Evolutionary conservation across 2,888 invertebrate genomes (phyloP), one percentile per base, ranked within the genome.

Genomic region (Euzophera pinguis): DNA sequence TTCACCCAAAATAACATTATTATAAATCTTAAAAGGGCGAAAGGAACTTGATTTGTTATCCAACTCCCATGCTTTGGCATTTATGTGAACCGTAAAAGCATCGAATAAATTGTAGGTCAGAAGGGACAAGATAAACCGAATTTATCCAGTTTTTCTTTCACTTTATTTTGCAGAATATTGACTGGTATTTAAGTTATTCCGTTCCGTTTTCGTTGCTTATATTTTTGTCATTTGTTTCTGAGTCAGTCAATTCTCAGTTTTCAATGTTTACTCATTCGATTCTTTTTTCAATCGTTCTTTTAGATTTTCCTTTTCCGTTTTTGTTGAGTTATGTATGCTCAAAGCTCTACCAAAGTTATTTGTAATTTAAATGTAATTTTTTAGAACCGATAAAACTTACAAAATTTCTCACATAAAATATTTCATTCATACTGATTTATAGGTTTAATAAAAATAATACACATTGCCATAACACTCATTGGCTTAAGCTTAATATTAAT

Each of bases 31-130:
- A 62, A 69, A 66, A 69, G 55, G 64, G 64, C 61, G 69, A 76
- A 80, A 75, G 59, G 73, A 78, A 81, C 81, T 84, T 84, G 81
- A 87, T 84, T 86, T 84, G 78, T 72, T 73, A 82, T 71, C 78
- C 76, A 73, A 81, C 77, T 81, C 81, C 75, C 75, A 79, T 85
- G 82, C 85, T 87, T 87, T 85, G 84, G 83, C 84, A 79, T 87
- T 87, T 87, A 81, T 86, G 80, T 86, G 85, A 84, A 83, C 81
- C 86, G 86, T 85, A 81, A 87, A 87, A 83, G 79, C 84, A 83
- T 81, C 81, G 82, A 85, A 86, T 87, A 85, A 87, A 88, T 87
- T 86, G 86, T 88, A 83, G 85, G 88, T 87, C 88, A 84, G 82
- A 84, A 84, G 86, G 88, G 87, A 88, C 84, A 87, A 45, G 84